Evolutionary conservation across 2,888 invertebrate genomes (phyloP).

Genomic region (Rhimphoctona megacephalus): DNA sequence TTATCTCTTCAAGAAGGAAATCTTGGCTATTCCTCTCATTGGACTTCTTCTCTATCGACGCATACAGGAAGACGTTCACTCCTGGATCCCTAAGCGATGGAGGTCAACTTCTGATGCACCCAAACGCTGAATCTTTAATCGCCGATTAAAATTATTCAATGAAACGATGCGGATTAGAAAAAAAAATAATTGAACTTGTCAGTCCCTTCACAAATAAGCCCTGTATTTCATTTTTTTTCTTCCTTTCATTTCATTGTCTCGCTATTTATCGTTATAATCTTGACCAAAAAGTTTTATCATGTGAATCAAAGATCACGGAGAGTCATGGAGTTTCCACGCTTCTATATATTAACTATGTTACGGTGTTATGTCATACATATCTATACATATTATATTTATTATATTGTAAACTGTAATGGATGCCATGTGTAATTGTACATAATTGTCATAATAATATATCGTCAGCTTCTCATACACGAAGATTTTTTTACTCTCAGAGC

Average conservation of each 20-base stretch:
- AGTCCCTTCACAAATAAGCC: neutral
- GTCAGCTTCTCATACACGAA: constrained; percentile 58
- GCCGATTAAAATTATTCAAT: neutral
- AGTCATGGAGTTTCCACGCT: constrained; percentile 51
- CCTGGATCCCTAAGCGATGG: constrained; percentile 76
- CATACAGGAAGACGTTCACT: constrained; percentile 88
- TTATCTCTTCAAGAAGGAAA: constrained; percentile 92
- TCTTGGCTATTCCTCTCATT: constrained; percentile 92
- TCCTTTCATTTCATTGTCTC: constrained; percentile 6
- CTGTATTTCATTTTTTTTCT: constrained; percentile 46
- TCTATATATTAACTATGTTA: constrained; percentile 35
- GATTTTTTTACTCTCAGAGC: neutral
- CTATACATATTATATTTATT: constrained; percentile 53
- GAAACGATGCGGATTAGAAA: neutral
- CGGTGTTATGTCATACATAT: constrained; percentile 14
- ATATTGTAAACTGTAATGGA: constrained; percentile 56
- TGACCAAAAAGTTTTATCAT: constrained; percentile 44
- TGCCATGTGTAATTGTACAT: constrained; percentile 62
- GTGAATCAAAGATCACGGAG: constrained; percentile 38
- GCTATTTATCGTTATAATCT: constrained; percentile 49
- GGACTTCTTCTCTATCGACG: constrained; percentile 92
- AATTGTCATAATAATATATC: constrained; percentile 61
- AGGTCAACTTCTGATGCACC: constrained; percentile 65
- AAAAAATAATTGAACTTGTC: neutral
- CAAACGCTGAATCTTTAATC: constrained; percentile 61